These are phyloP conservation scores for Hemaris fuciformis DNA, from an alignment of 2,888 invertebrate species.

Conservation along the genomic window DNA sequence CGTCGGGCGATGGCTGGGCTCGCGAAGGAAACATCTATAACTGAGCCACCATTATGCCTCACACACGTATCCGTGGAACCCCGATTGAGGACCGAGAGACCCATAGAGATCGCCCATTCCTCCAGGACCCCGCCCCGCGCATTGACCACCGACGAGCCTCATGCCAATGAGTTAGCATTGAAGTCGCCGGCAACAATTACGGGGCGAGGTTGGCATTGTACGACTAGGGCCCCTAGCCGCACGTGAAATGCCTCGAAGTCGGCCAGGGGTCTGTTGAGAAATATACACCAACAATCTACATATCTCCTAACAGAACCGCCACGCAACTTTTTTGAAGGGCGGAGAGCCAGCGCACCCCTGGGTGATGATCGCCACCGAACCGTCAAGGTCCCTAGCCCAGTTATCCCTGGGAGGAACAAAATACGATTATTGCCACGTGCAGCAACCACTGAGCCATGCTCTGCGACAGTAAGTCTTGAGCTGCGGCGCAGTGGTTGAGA, in stretches of 20 bases:
- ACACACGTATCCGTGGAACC: conserved; percentile 26
- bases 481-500: no score
- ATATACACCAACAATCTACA: conserved; percentile 10
- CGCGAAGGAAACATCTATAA: conserved; percentile 19
- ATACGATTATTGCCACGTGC: neutral
- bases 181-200: no score
- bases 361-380: neutral
- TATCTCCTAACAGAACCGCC: conserved; percentile 4
- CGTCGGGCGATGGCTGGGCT: no score
- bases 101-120: no score
- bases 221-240: conserved; percentile 8
- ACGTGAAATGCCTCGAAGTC: conserved; percentile 16
- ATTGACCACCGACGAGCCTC: no score
- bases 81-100: conserved; percentile 17
- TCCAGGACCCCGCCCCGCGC: no score
- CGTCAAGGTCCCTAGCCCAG: neutral
- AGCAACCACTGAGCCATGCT: neutral
- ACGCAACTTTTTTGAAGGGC: conserved; percentile 15
- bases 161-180: no score
- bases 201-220: no score
- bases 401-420: neutral
- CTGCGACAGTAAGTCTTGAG: no score
- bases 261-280: conserved; percentile 17
- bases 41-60: conserved; percentile 23
- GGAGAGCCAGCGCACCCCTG: conserved; percentile 6